A percentile compares a stretch with the other conserved stretches of the same genome.
These are phyloP conservation scores for Oscheius sp. DNA, from an alignment of 2,888 invertebrate genomes.

Conservation along the genomic window DNA sequence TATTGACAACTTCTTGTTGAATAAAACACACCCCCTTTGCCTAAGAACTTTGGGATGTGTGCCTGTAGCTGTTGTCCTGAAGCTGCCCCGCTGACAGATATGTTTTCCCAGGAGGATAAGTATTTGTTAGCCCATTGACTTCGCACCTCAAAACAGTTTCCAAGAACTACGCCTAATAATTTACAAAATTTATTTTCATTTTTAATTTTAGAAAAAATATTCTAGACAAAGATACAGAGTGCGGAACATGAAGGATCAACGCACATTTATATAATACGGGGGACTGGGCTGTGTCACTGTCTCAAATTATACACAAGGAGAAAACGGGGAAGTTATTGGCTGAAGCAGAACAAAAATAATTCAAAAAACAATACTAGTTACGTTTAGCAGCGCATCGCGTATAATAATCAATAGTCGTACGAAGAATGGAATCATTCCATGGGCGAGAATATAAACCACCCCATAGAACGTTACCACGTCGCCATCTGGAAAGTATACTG, in stretches of 20 bases:
- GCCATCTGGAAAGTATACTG: slow-evolving; percentile 52
- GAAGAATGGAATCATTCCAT: slow-evolving; percentile 47
- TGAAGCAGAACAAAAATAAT: slow-evolving; percentile 25
- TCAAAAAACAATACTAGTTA: slow-evolving; percentile 32
- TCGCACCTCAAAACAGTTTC: too few species aligned
- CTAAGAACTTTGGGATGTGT: too few species aligned
- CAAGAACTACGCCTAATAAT: too few species aligned
- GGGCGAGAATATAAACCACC: slow-evolving; percentile 55
- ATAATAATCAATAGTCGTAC: slow-evolving; percentile 52
- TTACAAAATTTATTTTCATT: background rate
- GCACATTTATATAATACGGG: background rate
- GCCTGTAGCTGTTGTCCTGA: too few species aligned
- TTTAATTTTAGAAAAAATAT: background rate
- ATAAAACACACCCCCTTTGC: too few species aligned
- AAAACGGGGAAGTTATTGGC: slow-evolving; percentile 7
- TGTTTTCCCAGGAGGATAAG: too few species aligned
- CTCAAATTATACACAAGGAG: too few species aligned
- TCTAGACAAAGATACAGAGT: background rate
- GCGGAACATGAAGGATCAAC: too few species aligned
- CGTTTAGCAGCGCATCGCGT: slow-evolving; percentile 31
- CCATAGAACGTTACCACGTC: slow-evolving; percentile 58
- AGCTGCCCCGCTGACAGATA: too few species aligned
- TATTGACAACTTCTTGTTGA: too few species aligned
- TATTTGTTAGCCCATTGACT: too few species aligned
- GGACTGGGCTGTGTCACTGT: background rate